Evolutionary conservation across 37 sponge, comb jelly and placozoan species (phyloP).

Genomic region (Ephydatia muelleri): DNA sequence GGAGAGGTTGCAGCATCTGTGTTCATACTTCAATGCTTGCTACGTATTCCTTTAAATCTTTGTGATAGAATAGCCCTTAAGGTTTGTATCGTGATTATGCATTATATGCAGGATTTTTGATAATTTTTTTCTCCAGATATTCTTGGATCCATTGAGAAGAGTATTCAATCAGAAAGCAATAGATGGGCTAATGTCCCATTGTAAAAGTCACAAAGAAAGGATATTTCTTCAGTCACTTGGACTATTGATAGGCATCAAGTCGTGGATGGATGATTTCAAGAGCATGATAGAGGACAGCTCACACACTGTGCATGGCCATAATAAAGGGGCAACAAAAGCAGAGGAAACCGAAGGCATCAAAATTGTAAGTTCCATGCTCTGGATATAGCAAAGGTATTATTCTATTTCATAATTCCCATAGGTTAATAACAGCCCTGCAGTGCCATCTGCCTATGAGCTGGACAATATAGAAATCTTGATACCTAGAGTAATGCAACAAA

Average conservation of each 20-base stretch:
- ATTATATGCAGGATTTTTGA: neutral
- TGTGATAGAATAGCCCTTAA: slow-evolving; percentile 25
- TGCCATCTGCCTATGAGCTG: too few relatives aligned
- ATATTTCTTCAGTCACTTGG: slow-evolving; percentile 55
- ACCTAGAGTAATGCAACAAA: neutral
- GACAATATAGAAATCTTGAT: neutral
- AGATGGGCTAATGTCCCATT: slow-evolving; percentile 17
- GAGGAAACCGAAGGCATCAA: neutral
- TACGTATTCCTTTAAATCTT: slow-evolving; percentile 52
- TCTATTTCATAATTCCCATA: neutral
- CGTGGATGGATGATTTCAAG: slow-evolving; percentile 58
- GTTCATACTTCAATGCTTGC: slow-evolving; percentile 41
- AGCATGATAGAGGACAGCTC: slow-evolving; percentile 18
- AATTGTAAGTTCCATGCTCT: neutral
- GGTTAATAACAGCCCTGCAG: neutral
- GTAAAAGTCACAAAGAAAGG: slow-evolving; percentile 12
- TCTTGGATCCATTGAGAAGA: slow-evolving; percentile 54
- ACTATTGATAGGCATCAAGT: slow-evolving; percentile 43
- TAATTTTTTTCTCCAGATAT: slow-evolving; percentile 33
- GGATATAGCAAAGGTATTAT: neutral
- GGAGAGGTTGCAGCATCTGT: slow-evolving; percentile 11
- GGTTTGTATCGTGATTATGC: slow-evolving; percentile 29
- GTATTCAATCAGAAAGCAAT: slow-evolving; percentile 16
- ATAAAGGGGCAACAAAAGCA: slow-evolving; percentile 18
- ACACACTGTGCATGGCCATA: neutral